Evolutionary conservation across 2,797 vertebrate genomes (phyloP).

Genomic region (Lithobates sylvaticus): DNA sequence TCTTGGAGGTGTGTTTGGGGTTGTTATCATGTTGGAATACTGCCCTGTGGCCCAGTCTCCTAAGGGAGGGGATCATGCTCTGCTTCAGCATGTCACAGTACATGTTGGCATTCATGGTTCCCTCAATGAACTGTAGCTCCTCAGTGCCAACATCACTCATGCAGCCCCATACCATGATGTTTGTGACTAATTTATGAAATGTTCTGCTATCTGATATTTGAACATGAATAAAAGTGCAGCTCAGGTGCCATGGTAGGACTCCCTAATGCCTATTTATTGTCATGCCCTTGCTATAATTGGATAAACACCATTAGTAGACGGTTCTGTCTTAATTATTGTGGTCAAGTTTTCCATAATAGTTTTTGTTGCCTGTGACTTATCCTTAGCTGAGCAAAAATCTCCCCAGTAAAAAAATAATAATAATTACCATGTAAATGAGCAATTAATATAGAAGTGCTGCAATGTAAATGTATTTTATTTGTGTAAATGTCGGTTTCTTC

Average conservation of each 20-base stretch:
- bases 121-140: too few relatives aligned
- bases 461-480: constrained; percentile 9
- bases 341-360: constrained; percentile 13
- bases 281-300: constrained; percentile 25
- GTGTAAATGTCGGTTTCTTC: not conserved
- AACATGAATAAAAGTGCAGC: constrained; percentile 33
- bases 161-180: too few relatives aligned
- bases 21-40: too few relatives aligned
- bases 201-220: constrained; percentile 19
- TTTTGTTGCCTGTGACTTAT: constrained; percentile 12
- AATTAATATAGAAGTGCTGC: not conserved
- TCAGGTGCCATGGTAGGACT: constrained; percentile 4
- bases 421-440: not conserved
- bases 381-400: not conserved
- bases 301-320: constrained; percentile 26
- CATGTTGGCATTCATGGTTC: too few relatives aligned
- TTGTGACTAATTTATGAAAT: constrained; percentile 32
- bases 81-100: too few relatives aligned
- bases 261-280: constrained; percentile 34
- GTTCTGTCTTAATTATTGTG: constrained; percentile 26
- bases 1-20: too few relatives aligned
- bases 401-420: not conserved
- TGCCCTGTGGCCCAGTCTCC: too few relatives aligned
- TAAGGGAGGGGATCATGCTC: too few relatives aligned
- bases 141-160: too few relatives aligned